These are phyloP conservation scores for Lamprologus callipterus DNA, from an alignment of 2,113 vertebrate species.

Conservation along the genomic window DNA sequence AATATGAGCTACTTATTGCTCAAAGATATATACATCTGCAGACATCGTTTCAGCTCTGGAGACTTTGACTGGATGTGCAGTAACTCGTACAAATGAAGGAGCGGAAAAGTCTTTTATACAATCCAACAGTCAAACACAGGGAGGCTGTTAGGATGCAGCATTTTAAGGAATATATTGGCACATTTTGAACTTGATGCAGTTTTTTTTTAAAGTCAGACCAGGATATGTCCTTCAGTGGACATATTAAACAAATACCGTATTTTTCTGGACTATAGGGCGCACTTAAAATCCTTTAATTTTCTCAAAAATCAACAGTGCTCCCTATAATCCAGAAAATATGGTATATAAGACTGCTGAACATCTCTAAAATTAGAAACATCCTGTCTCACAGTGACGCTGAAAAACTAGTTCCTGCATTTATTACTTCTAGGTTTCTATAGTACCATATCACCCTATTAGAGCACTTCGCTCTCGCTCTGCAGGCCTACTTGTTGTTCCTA, in stretches of 20 bases:
- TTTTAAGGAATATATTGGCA: background rate
- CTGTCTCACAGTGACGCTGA: background rate
- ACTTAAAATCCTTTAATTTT: background rate
- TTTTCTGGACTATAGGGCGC: background rate
- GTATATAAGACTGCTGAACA: background rate
- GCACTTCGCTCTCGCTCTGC: fast-evolving
- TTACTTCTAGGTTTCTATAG: background rate
- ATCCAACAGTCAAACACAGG: background rate
- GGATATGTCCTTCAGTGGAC: background rate
- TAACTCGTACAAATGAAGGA: background rate
- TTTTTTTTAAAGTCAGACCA: background rate
- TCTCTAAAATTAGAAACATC: background rate
- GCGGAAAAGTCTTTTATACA: background rate
- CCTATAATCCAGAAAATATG: background rate
- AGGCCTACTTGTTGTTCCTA: background rate
- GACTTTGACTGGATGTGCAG: background rate
- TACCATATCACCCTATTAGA: background rate
- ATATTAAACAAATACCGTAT: background rate
- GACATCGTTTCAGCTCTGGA: background rate
- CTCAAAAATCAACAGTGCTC: fast-evolving
- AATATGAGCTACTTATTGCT: background rate
- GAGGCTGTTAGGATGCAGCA: background rate
- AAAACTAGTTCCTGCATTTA: background rate
- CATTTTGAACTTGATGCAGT: background rate
- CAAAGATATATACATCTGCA: background rate